Evolutionary conservation across 37 sponge, comb jelly and placozoan species (phyloP).

Genomic region (Amphimedon queenslandica): DNA sequence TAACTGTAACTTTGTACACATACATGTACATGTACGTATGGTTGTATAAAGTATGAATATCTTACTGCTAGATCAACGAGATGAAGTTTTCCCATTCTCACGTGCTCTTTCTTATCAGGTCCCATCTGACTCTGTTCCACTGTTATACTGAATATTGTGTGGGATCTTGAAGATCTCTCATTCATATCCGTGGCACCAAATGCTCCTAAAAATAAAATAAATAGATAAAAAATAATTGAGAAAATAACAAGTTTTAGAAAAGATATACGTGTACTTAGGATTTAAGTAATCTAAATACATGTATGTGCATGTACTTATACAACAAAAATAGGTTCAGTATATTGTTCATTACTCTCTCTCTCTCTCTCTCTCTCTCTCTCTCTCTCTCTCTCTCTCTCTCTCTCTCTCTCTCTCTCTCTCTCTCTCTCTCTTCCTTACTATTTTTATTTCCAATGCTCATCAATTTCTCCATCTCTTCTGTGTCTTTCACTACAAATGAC

Average conservation of each 20-base stretch:
- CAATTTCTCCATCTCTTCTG: slow-evolving; percentile 93
- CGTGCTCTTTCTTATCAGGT: slow-evolving; percentile 76
- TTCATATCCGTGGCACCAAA: slow-evolving; percentile 82
- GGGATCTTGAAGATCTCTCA: slow-evolving; percentile 93
- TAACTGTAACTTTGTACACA: neutral
- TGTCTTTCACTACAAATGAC: slow-evolving; percentile 81
- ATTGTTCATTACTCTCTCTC: neutral
- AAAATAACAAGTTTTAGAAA: no score
- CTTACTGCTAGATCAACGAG: slow-evolving; percentile 95
- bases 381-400: neutral
- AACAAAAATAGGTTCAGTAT: no score
- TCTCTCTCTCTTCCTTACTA: slow-evolving; percentile 37
- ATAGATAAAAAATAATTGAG: no score
- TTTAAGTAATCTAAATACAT: no score
- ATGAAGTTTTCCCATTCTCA: slow-evolving; percentile 96
- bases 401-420: neutral
- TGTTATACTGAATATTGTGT: slow-evolving; percentile 95
- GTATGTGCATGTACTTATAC: no score
- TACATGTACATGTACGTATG: slow-evolving; percentile 1
- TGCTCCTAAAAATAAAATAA: slow-evolving; percentile 20
- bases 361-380: neutral
- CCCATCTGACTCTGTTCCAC: slow-evolving; percentile 89
- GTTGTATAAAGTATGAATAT: no score
- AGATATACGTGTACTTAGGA: no score
- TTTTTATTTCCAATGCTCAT: slow-evolving; percentile 79